Percentiles rank a stretch among this genome's conserved stretches.
phyloP scores from a whole-genome alignment of 2,113 vertebrate species.

The Ciconia boyciana region DNA sequence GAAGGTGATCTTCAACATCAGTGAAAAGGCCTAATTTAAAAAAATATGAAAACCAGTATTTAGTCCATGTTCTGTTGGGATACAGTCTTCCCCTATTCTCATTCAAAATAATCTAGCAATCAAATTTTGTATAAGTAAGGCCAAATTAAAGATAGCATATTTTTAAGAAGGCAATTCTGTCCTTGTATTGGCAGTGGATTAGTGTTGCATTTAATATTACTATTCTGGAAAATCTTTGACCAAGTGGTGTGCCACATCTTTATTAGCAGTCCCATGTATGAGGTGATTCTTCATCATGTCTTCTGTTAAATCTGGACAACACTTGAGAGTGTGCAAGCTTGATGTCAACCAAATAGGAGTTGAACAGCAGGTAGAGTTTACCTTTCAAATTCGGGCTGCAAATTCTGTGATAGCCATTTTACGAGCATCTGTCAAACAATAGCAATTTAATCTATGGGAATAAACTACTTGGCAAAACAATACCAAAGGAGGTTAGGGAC shows the following conservation, averaged over 20 bases:
- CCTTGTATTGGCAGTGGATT: not conserved
- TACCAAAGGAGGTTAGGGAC: not conserved
- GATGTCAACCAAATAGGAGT: not conserved
- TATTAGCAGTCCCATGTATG: not conserved
- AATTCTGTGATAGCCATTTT: not conserved
- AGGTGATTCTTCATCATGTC: not conserved
- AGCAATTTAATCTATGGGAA: not conserved
- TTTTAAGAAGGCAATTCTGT: not conserved
- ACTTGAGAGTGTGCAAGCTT: not conserved
- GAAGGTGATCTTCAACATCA: not conserved
- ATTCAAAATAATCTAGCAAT: not conserved
- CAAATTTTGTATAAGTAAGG: not conserved
- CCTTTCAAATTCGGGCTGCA: not conserved
- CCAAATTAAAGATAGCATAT: not conserved
- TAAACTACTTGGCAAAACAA: not conserved
- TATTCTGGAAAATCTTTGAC: not conserved
- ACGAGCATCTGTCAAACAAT: not conserved
- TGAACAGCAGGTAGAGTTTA: not conserved
- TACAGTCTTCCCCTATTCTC: not conserved
- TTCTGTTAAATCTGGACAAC: not conserved
- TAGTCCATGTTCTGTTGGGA: not conserved
- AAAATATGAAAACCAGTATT: not conserved
- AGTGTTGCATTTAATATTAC: not conserved
- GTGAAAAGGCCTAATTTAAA: not conserved
- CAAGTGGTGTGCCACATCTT: not conserved